phyloP scores from a whole-genome alignment of 1,140 invertebrate species.

The Trigoniulus corallinus region DNA sequence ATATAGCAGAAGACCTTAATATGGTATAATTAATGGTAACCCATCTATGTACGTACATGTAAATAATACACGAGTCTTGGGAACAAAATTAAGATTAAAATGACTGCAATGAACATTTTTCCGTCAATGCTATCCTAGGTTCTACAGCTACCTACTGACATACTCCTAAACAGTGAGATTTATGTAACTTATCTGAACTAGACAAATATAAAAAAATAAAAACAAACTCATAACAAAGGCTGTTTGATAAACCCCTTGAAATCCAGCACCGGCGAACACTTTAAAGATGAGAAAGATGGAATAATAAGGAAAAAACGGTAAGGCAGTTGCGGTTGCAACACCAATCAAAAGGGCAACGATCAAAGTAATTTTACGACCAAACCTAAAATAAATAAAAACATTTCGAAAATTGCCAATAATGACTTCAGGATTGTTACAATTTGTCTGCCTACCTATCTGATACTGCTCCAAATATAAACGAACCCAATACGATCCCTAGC shows the following conservation, averaged over 20 bases:
- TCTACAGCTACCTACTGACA: too few species aligned
- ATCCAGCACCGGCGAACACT: neutral
- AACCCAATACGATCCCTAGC: slow-evolving; percentile 22
- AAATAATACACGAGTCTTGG: too few species aligned
- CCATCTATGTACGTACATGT: too few species aligned
- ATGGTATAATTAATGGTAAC: too few species aligned
- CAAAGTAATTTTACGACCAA: slow-evolving; percentile 13
- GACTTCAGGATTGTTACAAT: neutral
- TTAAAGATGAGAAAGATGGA: neutral
- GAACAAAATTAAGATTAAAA: too few species aligned
- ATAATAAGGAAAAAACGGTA: neutral
- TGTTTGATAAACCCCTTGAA: neutral
- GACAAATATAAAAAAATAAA: slow-evolving; percentile 6
- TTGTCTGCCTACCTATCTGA: slow-evolving; percentile 18
- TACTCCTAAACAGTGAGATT: too few species aligned
- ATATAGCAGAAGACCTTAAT: too few species aligned
- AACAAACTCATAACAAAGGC: neutral
- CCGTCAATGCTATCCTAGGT: too few species aligned
- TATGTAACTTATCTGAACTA: too few species aligned
- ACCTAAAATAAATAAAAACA: slow-evolving; percentile 9
- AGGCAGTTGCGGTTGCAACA: neutral
- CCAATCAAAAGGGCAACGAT: neutral
- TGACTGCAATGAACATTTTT: too few species aligned
- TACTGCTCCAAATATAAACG: slow-evolving; percentile 19
- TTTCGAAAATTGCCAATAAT: slow-evolving; percentile 6